phyloP scores from a whole-genome alignment of 2,113 vertebrate genomes.

The Melanerpes formicivorus region DNA sequence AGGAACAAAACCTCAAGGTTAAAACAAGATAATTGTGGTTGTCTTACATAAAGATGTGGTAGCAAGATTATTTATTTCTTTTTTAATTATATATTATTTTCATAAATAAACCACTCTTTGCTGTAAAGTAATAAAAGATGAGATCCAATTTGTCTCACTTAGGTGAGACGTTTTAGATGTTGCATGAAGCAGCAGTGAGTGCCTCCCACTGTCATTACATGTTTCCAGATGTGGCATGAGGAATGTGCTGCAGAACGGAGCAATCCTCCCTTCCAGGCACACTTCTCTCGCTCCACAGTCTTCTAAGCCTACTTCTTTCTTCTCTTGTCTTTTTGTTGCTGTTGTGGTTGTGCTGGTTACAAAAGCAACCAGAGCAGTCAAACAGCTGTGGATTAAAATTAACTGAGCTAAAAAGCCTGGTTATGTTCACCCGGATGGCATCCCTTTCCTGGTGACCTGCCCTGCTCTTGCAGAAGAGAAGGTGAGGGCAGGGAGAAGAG shows the following conservation, averaged over 20 bases:
- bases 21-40: not conserved
- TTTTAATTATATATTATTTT: not conserved
- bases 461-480: not conserved
- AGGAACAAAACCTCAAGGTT: not conserved
- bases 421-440: not conserved
- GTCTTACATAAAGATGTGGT: not conserved
- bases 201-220: not conserved
- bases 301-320: not conserved
- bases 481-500: not conserved
- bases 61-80: not conserved
- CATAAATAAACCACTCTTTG: not conserved
- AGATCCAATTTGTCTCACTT: not conserved
- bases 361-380: not conserved
- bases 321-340: not conserved
- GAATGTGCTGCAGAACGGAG: not conserved
- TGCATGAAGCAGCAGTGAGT: not conserved
- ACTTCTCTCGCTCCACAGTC: not conserved
- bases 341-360: not conserved
- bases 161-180: not conserved
- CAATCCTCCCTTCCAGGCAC: not conserved
- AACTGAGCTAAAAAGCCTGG: not conserved
- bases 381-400: not conserved
- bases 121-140: not conserved
- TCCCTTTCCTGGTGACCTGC: not conserved
- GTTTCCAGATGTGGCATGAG: not conserved